Base-by-base conservation (phyloP, 2,113 vertebrate species). In the Ceyx cyanopectus region DNA sequence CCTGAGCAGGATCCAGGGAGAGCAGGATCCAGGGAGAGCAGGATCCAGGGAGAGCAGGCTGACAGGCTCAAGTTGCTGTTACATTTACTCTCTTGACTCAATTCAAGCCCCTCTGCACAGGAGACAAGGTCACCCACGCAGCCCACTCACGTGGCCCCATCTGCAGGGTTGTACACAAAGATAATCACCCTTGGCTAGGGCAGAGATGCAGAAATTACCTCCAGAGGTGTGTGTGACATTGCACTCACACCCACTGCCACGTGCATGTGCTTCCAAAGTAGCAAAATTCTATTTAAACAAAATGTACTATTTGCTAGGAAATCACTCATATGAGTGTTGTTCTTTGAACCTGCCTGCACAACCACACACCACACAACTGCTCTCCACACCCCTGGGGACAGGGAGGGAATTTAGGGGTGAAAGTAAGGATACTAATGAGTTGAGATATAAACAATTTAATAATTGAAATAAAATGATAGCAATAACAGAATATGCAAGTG, bases 211-310 rank as follows among this genome's bases (percentile, higher is more conserved):
- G 66, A 41, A 75, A 60, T 65, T 24, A 23, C 30, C 63, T 81
- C 37, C 58, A 34, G 43, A 65, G 70, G n/a, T 12, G 34, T 4
- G 13, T 4, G 21, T 30, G 37, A 73, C n/a, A 57, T 45, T 79
- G 63, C 66, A 57, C 41, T 57, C 75, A 75, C 61, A 57, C 26
- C 27, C 56, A 84, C 23, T 8, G 11, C 21, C 18, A 53, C 2
- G 12, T 2, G 16, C 19, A 76, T 0, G 0, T 0, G 2, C 67
- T 79, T 48, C 54, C 22, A 1, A 68, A 82, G 45, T 1, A 14
- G 13, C 21, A n/a, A 63, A 40, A 34, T 53, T 62, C 34, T 1
- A 17, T 60, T 79, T 73, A 10, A 27, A 1, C 61, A 19, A 51
- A 18, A 32, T 0, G 1, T n/a, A 30, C 7, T 13, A 23, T 54